A percentile compares a stretch with the other conserved stretches of the same genome.
These are phyloP conservation scores for Nannospalax galili DNA, from an alignment of 2,113 vertebrate genomes.

Conservation along the genomic window DNA sequence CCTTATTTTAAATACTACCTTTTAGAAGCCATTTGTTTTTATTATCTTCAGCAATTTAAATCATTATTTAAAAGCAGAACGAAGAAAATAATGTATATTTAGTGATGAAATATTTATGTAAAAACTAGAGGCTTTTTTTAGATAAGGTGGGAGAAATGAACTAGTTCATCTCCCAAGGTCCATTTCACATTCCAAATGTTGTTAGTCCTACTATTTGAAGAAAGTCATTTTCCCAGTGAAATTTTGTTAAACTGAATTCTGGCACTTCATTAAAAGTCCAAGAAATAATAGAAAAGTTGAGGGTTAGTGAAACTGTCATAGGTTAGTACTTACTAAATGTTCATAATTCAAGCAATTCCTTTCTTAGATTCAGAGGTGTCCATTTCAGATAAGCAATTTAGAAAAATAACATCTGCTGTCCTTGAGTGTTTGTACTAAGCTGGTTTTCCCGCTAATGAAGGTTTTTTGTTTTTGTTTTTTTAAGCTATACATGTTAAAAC, in stretches of 20 bases:
- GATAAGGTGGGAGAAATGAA: constrained; percentile 5
- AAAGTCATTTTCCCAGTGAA: constrained; percentile 6
- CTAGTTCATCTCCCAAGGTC: not conserved
- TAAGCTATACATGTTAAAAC: not conserved
- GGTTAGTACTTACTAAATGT: not conserved
- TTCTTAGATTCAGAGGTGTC: constrained; percentile 35
- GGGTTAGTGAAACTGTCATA: not conserved
- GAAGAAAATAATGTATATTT: not conserved
- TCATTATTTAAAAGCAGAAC: constrained; percentile 39
- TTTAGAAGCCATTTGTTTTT: constrained; percentile 39
- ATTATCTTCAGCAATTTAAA: constrained; percentile 15
- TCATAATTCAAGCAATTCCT: constrained; percentile 29
- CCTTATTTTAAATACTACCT: constrained; percentile 39
- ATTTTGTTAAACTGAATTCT: constrained; percentile 54
- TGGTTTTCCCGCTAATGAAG: not conserved
- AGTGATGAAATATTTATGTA: constrained; percentile 10
- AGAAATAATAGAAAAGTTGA: constrained; percentile 29
- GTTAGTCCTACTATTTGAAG: constrained; percentile 3
- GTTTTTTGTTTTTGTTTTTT: not conserved
- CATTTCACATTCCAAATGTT: not conserved
- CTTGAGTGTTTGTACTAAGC: not conserved
- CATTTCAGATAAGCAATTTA: not conserved
- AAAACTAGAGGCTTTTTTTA: not conserved
- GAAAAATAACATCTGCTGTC: constrained; percentile 39
- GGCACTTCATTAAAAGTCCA: constrained; percentile 27